Base-by-base conservation (phyloP, 2,113 vertebrate species). In the Cyprinodon variegatus region DNA sequence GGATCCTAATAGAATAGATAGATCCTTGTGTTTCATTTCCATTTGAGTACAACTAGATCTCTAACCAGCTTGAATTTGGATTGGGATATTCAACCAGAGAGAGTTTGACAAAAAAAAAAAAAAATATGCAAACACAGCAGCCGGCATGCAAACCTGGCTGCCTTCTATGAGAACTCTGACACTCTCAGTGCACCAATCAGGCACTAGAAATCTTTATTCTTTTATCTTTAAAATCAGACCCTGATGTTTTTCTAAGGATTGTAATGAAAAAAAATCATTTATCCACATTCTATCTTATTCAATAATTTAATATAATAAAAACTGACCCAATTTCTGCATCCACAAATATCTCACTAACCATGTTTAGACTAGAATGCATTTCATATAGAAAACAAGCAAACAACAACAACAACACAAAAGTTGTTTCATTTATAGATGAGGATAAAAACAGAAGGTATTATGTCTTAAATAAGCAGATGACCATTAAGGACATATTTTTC, bases 41-140 rank as follows among this genome's bases (percentile, higher is more conserved):
- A 9, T 41, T 4, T 41, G 2, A 36, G 70, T 3, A 17, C 20
- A 36, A 1, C 9, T n/a, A 15, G 60, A 63, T 69, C 46, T 63
- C 41, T 53, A 41, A 70, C 69, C 75, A 65, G 75, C 78, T 83
- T 75, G 62, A 40, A 43, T 74, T 40, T 78, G 57, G 53, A 74
- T 17, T 43, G 45, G 36, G 48, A 37, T 17, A 65, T 68, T 41
- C 71, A 17, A 79, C 72, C 60, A 62, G 39, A 45, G 15, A 40
- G 57, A 41, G 17, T 2, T 0, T 50, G 39, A 61, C 64, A 8
- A 7, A 14, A 20, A 20, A 67, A 43, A 64, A 36, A 2, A 29
- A 61, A 53, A 70, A 65, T 29, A 82, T 72, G 79, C 69, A 86
- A 63, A 78, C 68, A 65, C 65, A 29, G 74, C 0, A 60, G 59